Conservation (phyloP, 2,797 vertebrate species). For the Lepus townsendii region DNA sequence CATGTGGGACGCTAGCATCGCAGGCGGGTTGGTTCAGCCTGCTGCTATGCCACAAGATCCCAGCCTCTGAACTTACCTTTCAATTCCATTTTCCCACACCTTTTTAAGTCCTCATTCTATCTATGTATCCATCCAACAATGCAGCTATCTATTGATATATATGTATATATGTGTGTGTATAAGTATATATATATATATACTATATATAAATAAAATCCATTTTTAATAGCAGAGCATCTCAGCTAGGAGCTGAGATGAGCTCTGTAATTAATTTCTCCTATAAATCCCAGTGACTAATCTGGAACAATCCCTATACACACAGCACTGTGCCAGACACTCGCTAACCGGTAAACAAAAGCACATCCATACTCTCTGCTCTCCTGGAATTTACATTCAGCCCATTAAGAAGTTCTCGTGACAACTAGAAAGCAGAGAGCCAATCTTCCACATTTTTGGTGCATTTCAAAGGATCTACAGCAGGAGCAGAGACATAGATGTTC, state of each 20-base stretch:
- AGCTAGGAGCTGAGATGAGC: not conserved
- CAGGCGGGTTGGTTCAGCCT: no score
- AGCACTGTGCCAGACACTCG: not conserved
- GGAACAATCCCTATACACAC: not conserved
- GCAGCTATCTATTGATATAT: no score
- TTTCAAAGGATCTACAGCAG: not conserved
- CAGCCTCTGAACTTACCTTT: no score
- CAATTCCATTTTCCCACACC: no score
- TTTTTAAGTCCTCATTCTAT: no score
- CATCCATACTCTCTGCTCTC: not conserved
- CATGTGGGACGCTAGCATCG: no score
- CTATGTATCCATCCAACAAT: no score
- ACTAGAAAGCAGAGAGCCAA: not conserved
- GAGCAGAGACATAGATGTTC: not conserved
- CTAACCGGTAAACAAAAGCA: not conserved
- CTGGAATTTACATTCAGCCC: not conserved
- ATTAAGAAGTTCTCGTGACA: slow-evolving; percentile 17
- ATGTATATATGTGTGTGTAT: not conserved
- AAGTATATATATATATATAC: no score
- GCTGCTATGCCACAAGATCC: no score
- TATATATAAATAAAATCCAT: not conserved
- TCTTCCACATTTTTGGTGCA: not conserved
- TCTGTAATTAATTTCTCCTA: not conserved
- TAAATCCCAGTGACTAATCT: not conserved
- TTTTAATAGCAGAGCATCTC: not conserved